Conservation (phyloP, 2,113 vertebrate species). For the Myxocyprinus asiaticus region DNA sequence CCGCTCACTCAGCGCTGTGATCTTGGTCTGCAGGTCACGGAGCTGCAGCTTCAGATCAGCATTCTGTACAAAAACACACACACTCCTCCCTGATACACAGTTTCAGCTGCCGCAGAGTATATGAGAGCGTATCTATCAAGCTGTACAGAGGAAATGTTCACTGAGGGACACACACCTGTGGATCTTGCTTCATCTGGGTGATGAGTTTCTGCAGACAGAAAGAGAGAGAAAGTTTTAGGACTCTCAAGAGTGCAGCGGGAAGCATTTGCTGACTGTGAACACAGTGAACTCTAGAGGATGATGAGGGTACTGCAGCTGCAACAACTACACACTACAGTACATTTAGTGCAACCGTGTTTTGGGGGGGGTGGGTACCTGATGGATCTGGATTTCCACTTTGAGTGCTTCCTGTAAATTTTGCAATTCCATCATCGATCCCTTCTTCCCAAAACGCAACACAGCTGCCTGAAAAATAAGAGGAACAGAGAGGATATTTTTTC, state of each 20-base stretch:
- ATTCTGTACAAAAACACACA: slow-evolving; percentile 74
- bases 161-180: slow-evolving; percentile 44
- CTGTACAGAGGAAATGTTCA: neutral
- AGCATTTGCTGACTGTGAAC: slow-evolving; percentile 25
- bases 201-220: slow-evolving; percentile 48
- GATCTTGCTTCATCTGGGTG: slow-evolving; percentile 57
- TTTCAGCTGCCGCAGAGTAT: slow-evolving; percentile 4
- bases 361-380: slow-evolving; percentile 80
- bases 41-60: slow-evolving; percentile 93
- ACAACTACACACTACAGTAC: neutral
- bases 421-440: slow-evolving; percentile 83
- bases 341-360: too few species aligned
- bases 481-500: neutral
- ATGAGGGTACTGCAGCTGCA: slow-evolving; percentile 31
- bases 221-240: slow-evolving; percentile 30
- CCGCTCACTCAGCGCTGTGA: slow-evolving; percentile 90
- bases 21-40: slow-evolving; percentile 94
- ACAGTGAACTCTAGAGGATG: slow-evolving; percentile 35
- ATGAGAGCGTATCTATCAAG: slow-evolving; percentile 39
- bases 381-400: slow-evolving; percentile 93
- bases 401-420: slow-evolving; percentile 91
- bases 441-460: slow-evolving; percentile 59
- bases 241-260: neutral
- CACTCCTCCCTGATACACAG: slow-evolving; percentile 30
- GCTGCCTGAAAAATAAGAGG: slow-evolving; percentile 46